These are phyloP conservation scores for Phortica variegata DNA, from an alignment of 1,140 invertebrate species.

Conservation along the genomic window DNA sequence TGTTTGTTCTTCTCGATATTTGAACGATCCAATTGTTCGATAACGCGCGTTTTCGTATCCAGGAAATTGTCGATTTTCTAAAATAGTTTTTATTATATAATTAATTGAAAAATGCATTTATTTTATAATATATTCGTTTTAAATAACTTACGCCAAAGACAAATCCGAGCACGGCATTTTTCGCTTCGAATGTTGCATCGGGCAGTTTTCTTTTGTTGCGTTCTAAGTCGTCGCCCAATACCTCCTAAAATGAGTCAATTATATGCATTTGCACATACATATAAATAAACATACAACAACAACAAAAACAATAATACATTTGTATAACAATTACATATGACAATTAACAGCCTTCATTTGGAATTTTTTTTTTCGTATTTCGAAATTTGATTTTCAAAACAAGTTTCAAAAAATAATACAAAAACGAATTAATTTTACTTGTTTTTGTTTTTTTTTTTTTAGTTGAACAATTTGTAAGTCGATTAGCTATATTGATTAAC, in stretches of 20 bases:
- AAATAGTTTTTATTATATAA: background rate
- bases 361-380: no score
- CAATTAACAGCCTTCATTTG: no score
- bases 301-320: no score
- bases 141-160: constrained; percentile 73
- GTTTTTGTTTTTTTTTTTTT: no score
- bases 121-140: background rate
- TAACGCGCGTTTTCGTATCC: constrained; percentile 71
- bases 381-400: no score
- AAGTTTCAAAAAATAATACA: no score
- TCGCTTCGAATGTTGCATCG: constrained; percentile 68
- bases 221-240: constrained; percentile 47
- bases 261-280: no score
- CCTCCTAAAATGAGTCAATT: constrained; percentile 34
- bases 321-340: no score
- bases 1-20: constrained; percentile 74
- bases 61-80: constrained; percentile 77
- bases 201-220: constrained; percentile 74
- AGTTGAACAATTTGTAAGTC: no score
- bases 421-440: no score
- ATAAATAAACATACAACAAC: no score
- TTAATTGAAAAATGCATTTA: constrained; percentile 3
- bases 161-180: constrained; percentile 74
- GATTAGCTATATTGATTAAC: no score
- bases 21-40: constrained; percentile 66